These are phyloP conservation scores for Polyodon spathula DNA, from an alignment of 2,113 vertebrate genomes.

Conservation along the genomic window DNA sequence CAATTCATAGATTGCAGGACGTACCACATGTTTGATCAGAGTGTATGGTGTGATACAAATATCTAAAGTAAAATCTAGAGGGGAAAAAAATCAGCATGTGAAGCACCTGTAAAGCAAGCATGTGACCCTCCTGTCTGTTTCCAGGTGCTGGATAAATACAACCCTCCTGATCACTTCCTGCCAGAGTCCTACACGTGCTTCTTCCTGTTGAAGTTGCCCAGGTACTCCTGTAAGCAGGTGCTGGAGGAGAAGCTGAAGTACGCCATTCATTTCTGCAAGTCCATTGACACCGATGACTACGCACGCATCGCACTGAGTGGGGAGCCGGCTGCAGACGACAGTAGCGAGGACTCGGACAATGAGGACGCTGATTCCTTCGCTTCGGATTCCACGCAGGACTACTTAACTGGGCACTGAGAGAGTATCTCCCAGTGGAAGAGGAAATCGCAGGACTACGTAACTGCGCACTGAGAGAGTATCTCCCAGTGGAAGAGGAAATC, in stretches of 20 bases:
- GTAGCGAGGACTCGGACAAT: slow-evolving; percentile 90
- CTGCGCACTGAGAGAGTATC: slow-evolving; percentile 90
- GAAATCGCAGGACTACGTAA: too few relatives aligned
- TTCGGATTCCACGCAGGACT: slow-evolving; percentile 94
- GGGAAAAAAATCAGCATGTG: too few relatives aligned
- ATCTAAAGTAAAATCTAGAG: too few relatives aligned
- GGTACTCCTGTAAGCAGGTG: slow-evolving; percentile 93
- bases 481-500: too few relatives aligned
- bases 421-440: neutral
- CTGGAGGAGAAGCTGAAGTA: slow-evolving; percentile 96
- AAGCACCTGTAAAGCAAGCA: too few relatives aligned
- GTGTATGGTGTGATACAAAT: too few relatives aligned
- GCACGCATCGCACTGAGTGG: slow-evolving; percentile 90
- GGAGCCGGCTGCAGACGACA: slow-evolving; percentile 85
- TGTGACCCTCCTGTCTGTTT: neutral
- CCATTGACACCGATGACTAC: slow-evolving; percentile 96
- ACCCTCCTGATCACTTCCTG: slow-evolving; percentile 94
- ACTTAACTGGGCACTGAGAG: slow-evolving; percentile 83
- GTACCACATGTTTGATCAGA: too few relatives aligned
- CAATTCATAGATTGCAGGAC: too few relatives aligned
- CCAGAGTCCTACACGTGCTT: slow-evolving; percentile 97
- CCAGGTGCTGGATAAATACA: slow-evolving; percentile 96
- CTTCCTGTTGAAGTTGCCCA: slow-evolving; percentile 92
- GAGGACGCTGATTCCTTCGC: slow-evolving; percentile 97
- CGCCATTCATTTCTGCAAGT: slow-evolving; percentile 97